These are phyloP conservation scores for Archegozetes longisetosus DNA, from an alignment of 1,140 invertebrate genomes.

Conservation along the genomic window DNA sequence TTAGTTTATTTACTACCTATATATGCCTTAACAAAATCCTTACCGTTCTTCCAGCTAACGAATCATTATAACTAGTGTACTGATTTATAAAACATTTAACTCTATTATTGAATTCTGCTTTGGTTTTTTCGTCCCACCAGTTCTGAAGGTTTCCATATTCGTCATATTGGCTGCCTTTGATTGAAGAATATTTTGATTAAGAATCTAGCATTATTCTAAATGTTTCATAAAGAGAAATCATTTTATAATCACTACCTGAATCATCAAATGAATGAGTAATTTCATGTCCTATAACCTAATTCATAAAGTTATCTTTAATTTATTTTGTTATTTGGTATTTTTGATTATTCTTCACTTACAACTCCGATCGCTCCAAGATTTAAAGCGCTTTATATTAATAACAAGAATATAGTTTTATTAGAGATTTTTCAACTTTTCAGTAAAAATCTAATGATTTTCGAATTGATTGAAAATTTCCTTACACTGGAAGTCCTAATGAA, in stretches of 20 bases:
- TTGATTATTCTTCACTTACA: background rate
- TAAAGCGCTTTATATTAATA: too few species aligned
- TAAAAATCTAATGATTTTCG: too few species aligned
- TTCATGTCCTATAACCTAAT: background rate
- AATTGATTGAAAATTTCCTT: constrained; percentile 25
- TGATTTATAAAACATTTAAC: background rate
- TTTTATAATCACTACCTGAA: constrained; percentile 43
- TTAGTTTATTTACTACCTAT: background rate
- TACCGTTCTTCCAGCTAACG: background rate
- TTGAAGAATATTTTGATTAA: too few species aligned
- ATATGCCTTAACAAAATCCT: background rate
- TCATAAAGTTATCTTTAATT: background rate
- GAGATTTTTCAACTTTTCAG: too few species aligned
- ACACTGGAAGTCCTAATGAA: constrained; percentile 25
- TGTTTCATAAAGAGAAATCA: background rate
- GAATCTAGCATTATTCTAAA: background rate
- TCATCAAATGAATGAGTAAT: constrained; percentile 85
- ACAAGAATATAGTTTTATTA: too few species aligned
- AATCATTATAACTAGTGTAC: background rate
- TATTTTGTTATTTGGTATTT: background rate
- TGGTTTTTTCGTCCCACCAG: background rate
- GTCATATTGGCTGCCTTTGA: background rate
- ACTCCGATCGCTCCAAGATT: background rate
- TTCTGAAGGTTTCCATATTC: background rate
- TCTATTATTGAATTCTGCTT: background rate